phyloP scores from a whole-genome alignment of 2,888 invertebrate genomes.

The Drosophila setosimentum region DNA sequence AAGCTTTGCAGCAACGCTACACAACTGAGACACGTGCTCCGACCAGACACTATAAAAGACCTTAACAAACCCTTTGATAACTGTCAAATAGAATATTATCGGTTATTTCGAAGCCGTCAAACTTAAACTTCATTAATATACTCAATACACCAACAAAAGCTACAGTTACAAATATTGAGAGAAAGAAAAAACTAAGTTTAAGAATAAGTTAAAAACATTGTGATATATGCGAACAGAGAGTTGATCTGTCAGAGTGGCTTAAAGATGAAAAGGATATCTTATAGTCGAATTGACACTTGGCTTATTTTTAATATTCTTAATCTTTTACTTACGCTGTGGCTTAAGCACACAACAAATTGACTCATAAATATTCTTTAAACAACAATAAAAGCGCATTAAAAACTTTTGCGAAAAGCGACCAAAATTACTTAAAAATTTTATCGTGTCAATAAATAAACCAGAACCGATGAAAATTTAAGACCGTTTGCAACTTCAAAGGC shows the following conservation, averaged over 20 bases:
- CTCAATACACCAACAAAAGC: not conserved
- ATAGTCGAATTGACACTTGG: not conserved
- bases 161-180: not conserved
- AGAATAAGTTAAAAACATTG: not conserved
- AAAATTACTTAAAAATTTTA: constrained; percentile 58
- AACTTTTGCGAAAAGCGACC: constrained; percentile 49
- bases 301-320: not conserved
- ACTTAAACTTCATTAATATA: not conserved
- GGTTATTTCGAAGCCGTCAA: not conserved
- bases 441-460: constrained; percentile 62
- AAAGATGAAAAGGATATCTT: not conserved
- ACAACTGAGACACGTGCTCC: constrained; percentile 15
- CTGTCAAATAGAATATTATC: not conserved
- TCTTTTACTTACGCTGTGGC: constrained; percentile 3
- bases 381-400: constrained; percentile 59
- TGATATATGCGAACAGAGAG: not conserved
- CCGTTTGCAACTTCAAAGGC: constrained; percentile 58
- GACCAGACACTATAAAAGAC: not conserved
- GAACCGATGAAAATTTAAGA: constrained; percentile 49
- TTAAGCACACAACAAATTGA: constrained; percentile 18
- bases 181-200: not conserved
- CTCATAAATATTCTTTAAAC: constrained; percentile 67
- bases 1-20: constrained; percentile 4
- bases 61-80: not conserved
- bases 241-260: not conserved